These are phyloP conservation scores for Oncorhynchus nerka DNA, from an alignment of 2,113 vertebrate species.

Conservation along the genomic window DNA sequence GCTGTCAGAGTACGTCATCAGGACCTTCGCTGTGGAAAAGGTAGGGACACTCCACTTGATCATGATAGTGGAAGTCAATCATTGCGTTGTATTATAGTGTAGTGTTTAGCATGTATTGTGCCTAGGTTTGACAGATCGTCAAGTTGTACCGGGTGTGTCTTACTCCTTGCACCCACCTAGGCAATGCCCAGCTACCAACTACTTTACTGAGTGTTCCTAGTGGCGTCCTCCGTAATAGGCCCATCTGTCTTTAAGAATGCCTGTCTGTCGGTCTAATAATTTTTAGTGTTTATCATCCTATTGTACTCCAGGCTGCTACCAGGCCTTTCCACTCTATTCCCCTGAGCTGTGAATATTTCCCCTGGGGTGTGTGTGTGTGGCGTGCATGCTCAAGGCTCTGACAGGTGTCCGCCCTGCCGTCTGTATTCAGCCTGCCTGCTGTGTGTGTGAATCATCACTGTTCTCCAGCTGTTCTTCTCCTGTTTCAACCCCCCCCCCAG, in stretches of 20 bases:
- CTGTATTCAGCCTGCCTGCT: neutral
- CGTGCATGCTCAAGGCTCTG: slow-evolving; percentile 1
- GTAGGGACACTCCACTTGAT: slow-evolving; percentile 57
- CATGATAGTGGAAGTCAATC: neutral
- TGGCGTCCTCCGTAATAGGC: too few relatives aligned
- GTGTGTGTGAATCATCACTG: slow-evolving; percentile 24
- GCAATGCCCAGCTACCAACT: too few relatives aligned
- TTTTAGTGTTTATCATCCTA: neutral
- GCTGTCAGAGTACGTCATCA: slow-evolving; percentile 96
- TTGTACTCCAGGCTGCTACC: neutral
- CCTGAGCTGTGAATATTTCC: neutral
- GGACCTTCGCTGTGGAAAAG: slow-evolving; percentile 97
- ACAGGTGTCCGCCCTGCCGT: slow-evolving; percentile 1
- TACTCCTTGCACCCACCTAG: too few relatives aligned
- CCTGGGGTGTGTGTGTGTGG: too few relatives aligned
- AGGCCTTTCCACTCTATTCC: neutral
- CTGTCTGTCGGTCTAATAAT: neutral
- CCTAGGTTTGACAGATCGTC: too few relatives aligned
- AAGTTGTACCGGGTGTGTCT: too few relatives aligned
- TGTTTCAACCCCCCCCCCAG: slow-evolving; percentile 5
- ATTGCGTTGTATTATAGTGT: too few relatives aligned
- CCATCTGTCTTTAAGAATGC: too few relatives aligned
- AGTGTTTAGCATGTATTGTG: too few relatives aligned
- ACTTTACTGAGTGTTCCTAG: too few relatives aligned
- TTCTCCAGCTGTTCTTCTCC: slow-evolving; percentile 31